These are phyloP conservation scores for Triplophysa yarkandensis DNA, from an alignment of 2,797 vertebrate species.

Conservation along the genomic window DNA sequence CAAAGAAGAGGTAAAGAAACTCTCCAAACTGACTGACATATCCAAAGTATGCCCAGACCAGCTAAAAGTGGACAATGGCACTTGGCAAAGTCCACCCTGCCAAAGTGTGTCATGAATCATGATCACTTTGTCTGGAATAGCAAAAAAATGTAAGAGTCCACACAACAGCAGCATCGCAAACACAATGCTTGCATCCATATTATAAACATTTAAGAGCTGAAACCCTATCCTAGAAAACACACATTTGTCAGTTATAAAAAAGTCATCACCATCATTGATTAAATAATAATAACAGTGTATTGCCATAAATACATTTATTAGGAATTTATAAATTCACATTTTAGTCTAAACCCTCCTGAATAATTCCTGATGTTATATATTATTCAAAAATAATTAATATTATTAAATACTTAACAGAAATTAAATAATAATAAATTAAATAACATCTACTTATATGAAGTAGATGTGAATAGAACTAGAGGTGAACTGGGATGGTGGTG, in stretches of 20 bases:
- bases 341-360: background rate
- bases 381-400: background rate
- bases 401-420: background rate
- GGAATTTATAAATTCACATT: background rate
- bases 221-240: background rate
- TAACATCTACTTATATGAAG: no score
- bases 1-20: constrained; percentile 60
- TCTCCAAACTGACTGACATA: constrained; percentile 28
- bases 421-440: no score
- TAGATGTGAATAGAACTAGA: background rate
- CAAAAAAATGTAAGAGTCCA: background rate
- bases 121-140: constrained; percentile 1
- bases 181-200: background rate
- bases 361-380: background rate
- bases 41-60: constrained; percentile 18
- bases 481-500: background rate
- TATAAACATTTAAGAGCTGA: background rate
- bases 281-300: background rate
- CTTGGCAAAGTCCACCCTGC: background rate
- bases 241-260: background rate
- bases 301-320: background rate
- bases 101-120: constrained; percentile 1
- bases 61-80: constrained; percentile 1
- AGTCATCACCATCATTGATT: background rate
- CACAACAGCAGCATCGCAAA: background rate